Base-by-base conservation (phyloP, 92 coral and sea anemone species). In the Actinernus sp. region DNA sequence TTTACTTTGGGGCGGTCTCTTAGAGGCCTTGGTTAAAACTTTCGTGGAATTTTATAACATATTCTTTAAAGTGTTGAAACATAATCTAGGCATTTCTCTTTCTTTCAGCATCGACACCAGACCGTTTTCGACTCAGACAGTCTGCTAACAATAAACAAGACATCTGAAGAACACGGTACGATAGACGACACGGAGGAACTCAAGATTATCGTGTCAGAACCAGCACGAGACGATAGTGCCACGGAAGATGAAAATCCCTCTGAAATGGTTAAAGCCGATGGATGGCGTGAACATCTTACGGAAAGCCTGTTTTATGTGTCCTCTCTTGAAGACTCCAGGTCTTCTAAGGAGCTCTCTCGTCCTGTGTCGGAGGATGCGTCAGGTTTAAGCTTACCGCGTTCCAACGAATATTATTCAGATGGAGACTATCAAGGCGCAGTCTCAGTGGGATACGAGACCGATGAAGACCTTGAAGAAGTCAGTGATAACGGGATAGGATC, bases 371-470 rank as follows among this genome's bases (percentile, higher is more conserved):
- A 52, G 17, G 76, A 68, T 25, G 39, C 16, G 6, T 39, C 76
- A 28, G 61, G 54, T 12, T 29, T 52, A 41, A 68, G 64, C 22
- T 25, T 68, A 0, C 51, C 49, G 26, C 26, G 65, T 26, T 68
- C 76, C 21, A 68, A 68, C n/a, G 76, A 68, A 4, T 68, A 68
- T 33, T 68, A 68, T 20, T 68, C 76, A 2, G 76, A 68, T 55
- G 47, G 63, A 25, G 76, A 68, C 19, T 45, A 17, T 18, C 21
- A 18, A 5, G 11, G 52, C 10, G 17, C 52, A 18, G 8, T 4
- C 22, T 52, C 48, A n/a, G 32, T 46, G 2, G 39, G 40, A 20
- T 56, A 56, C 20, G 57, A 31, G 30, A 52, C 76, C 4, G 60
- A 39, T 26, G 54, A 38, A 17, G 64, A 68, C 30, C 46, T 20